These are phyloP conservation scores for Caenorhabditis sp. DNA, from an alignment of 2,888 invertebrate genomes.

Conservation along the genomic window DNA sequence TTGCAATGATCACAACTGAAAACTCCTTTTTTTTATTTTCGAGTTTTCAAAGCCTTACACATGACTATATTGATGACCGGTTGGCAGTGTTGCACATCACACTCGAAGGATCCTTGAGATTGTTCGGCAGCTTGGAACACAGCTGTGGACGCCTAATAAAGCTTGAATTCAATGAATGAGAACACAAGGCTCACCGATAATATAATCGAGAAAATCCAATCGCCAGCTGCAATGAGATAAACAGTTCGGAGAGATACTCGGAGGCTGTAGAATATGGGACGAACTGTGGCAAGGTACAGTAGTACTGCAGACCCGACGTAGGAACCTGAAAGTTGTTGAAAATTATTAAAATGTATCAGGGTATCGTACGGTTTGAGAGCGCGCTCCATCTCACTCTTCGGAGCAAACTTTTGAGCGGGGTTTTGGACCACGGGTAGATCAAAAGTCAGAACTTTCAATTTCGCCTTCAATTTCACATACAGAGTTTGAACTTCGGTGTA, in stretches of 20 bases:
- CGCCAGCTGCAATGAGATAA: conserved; percentile 16
- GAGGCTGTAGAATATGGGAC: conserved; percentile 35
- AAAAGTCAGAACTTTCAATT: too few species aligned
- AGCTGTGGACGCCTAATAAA: conserved; percentile 28
- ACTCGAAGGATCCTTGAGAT: conserved; percentile 15
- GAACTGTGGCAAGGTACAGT: conserved; percentile 36
- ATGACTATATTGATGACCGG: conserved; percentile 30
- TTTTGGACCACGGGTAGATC: too few species aligned
- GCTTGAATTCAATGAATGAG: background rate
- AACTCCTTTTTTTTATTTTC: background rate
- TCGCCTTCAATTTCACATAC: too few species aligned
- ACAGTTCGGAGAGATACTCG: conserved; percentile 16
- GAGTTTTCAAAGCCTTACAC: conserved; percentile 27
- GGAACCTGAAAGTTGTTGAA: conserved; percentile 14
- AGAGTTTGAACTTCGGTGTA: too few species aligned
- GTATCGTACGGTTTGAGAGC: too few species aligned
- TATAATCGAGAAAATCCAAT: conserved; percentile 22
- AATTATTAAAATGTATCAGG: background rate
- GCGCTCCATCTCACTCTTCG: too few species aligned
- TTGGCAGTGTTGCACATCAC: conserved; percentile 34
- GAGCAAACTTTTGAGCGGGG: too few species aligned
- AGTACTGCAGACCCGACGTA: conserved; percentile 35
- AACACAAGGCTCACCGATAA: conserved; percentile 17
- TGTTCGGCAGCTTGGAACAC: conserved; percentile 36
- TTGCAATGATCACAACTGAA: conserved; percentile 23